Evolutionary conservation across 1,140 invertebrate species (phyloP).

Genomic region (Campodea augens): DNA sequence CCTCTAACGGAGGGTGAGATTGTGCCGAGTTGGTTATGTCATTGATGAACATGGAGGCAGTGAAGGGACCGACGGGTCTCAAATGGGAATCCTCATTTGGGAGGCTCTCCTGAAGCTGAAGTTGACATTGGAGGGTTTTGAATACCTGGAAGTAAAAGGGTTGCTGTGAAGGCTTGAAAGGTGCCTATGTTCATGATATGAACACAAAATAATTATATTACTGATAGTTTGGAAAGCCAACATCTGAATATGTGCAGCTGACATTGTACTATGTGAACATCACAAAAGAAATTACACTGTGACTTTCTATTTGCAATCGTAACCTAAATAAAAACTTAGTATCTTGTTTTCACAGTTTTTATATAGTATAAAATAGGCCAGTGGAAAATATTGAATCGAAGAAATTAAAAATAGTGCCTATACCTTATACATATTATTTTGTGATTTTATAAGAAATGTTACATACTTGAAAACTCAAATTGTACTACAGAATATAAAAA

Average conservation of each 20-base stretch:
- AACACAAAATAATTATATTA: not conserved
- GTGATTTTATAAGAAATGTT: no score
- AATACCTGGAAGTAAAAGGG: constrained; percentile 22
- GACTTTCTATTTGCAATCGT: not conserved
- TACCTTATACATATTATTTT: no score
- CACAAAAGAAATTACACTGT: not conserved
- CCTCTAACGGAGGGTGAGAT: constrained; percentile 19
- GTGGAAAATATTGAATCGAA: no score
- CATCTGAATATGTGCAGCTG: not conserved
- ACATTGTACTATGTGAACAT: not conserved
- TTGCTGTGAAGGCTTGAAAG: not conserved
- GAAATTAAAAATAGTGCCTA: no score
- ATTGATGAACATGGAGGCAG: constrained; percentile 21
- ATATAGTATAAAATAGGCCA: no score
- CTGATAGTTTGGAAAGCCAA: not conserved
- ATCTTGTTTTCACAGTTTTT: no score
- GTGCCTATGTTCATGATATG: not conserved
- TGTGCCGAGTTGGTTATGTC: constrained; percentile 2
- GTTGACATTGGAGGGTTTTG: constrained; percentile 27
- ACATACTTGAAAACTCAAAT: no score
- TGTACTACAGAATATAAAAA: no score
- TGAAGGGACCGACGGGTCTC: constrained; percentile 4
- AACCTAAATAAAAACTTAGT: not conserved
- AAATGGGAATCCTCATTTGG: not conserved
- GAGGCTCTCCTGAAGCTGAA: constrained; percentile 11